Conservation (phyloP, 2,113 vertebrate species). For the Corythornis cristatus region DNA sequence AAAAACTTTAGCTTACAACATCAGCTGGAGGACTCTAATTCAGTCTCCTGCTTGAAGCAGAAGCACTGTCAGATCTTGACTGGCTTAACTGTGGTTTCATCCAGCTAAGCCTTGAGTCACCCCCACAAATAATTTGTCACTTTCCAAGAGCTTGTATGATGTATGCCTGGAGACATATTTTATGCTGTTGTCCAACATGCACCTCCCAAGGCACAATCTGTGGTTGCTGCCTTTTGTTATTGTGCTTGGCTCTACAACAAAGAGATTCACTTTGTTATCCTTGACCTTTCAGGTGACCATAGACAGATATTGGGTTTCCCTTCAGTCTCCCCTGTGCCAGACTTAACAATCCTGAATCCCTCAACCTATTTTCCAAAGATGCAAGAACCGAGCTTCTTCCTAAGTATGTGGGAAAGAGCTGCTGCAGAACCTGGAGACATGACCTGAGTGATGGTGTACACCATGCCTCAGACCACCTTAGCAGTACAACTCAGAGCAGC, state of each 20-base stretch:
- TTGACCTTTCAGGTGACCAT: neutral
- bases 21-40: neutral
- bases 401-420: neutral
- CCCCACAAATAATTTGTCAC: neutral
- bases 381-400: neutral
- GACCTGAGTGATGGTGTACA: neutral
- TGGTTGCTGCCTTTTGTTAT: neutral
- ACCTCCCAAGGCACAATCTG: neutral
- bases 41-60: neutral
- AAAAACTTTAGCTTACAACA: neutral
- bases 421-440: neutral
- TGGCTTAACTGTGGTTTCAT: neutral
- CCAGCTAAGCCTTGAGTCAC: neutral
- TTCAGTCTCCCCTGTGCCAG: neutral
- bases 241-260: neutral
- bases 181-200: neutral
- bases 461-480: neutral
- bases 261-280: neutral
- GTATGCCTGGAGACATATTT: neutral
- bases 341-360: neutral
- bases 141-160: neutral
- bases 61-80: neutral
- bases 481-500: neutral
- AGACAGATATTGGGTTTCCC: neutral
- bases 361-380: neutral